A percentile compares a stretch with the other conserved stretches of the same genome.
phyloP scores from a whole-genome alignment of 2,797 vertebrate genomes.

The Sciurus vulgaris region DNA sequence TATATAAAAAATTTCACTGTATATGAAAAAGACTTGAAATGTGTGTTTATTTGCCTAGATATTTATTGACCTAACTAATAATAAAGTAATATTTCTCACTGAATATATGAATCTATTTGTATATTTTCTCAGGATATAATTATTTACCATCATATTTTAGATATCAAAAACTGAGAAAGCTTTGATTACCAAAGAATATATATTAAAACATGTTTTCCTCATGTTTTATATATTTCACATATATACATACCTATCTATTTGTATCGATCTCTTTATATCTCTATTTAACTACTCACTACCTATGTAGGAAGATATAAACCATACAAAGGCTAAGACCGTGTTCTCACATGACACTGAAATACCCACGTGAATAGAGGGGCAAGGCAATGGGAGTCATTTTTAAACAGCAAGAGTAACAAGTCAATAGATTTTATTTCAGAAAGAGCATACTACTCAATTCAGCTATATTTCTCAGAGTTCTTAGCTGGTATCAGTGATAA shows the following conservation, averaged over 20 bases:
- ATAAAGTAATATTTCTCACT: constrained; percentile 12
- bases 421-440: background rate
- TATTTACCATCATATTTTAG: background rate
- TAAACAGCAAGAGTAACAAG: background rate
- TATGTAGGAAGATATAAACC: background rate
- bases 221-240: background rate
- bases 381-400: background rate
- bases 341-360: background rate
- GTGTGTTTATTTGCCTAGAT: background rate
- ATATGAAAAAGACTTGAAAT: background rate
- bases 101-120: background rate
- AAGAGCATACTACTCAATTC: background rate
- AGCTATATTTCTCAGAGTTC: background rate
- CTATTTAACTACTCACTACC: background rate
- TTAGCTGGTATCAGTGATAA: background rate
- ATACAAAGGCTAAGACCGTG: background rate
- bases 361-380: background rate
- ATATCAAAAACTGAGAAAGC: background rate
- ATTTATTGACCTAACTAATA: background rate
- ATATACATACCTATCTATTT: background rate
- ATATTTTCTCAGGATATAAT: background rate
- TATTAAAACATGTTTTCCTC: background rate
- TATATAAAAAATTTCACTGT: background rate
- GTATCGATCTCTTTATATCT: background rate
- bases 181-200: background rate